Conservation (phyloP, 2,797 vertebrate species). For the Danio albolineatus region DNA sequence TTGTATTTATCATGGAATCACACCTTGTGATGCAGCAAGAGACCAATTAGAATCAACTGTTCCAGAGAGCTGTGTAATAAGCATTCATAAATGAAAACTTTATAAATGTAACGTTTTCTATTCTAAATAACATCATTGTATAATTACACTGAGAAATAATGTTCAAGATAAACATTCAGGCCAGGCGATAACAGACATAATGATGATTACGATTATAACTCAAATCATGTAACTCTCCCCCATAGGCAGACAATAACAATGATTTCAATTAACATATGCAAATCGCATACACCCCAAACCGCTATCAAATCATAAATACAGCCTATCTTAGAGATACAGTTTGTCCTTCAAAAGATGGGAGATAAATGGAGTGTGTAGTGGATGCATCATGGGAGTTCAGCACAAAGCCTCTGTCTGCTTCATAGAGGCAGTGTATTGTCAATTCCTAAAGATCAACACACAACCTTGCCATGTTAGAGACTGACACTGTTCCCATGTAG, state of each 20-base stretch:
- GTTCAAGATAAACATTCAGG: background rate
- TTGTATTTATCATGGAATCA: too few species aligned
- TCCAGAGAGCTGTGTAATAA: background rate
- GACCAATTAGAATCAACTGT: too few species aligned
- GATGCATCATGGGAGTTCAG: constrained; percentile 3
- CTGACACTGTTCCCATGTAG: background rate
- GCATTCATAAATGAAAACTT: background rate
- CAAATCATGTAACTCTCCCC: constrained; percentile 11
- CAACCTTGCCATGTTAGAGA: background rate
- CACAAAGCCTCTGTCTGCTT: background rate
- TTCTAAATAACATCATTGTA: background rate
- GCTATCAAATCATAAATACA: background rate
- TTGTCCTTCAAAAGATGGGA: constrained; percentile 12
- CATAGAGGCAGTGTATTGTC: background rate
- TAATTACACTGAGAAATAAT: background rate
- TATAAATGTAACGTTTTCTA: background rate
- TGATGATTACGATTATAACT: constrained; percentile 6
- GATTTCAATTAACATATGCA: constrained; percentile 8
- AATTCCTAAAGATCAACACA: constrained; percentile 15
- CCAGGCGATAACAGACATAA: constrained; percentile 8
- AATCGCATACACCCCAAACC: constrained; percentile 6
- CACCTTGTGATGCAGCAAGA: too few species aligned
- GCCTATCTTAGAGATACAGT: background rate
- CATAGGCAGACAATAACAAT: constrained; percentile 21
- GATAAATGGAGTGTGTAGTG: background rate